These are phyloP conservation scores for Catharus fuscescens DNA, from an alignment of 2,113 vertebrate genomes.

Conservation along the genomic window DNA sequence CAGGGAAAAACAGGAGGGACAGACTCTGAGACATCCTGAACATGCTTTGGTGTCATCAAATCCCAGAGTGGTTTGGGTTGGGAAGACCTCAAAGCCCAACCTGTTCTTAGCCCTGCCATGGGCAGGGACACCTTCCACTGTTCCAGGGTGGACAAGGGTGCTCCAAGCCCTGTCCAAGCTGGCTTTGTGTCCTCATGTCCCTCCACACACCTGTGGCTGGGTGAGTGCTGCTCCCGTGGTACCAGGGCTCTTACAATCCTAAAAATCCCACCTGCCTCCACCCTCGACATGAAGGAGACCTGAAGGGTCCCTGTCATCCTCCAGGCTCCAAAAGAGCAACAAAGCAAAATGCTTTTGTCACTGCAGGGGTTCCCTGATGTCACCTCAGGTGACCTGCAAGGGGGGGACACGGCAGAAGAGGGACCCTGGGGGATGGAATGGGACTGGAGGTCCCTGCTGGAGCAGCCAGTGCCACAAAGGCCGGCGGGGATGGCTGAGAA, in stretches of 20 bases:
- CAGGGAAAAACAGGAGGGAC: neutral
- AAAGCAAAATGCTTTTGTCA: neutral
- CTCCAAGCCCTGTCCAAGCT: neutral
- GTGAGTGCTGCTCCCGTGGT: neutral
- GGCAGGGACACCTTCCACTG: neutral
- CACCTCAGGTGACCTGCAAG: neutral
- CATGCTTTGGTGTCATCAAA: rapidly evolving
- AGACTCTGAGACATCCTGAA: neutral
- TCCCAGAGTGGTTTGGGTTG: neutral
- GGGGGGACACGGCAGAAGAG: rapidly evolving
- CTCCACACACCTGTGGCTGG: neutral
- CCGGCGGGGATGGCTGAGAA: neutral
- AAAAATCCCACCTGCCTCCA: neutral
- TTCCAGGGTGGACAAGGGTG: neutral
- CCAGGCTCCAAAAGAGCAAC: neutral
- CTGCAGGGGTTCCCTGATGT: neutral
- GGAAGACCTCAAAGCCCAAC: neutral
- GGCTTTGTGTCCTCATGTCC: neutral
- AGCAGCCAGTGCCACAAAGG: neutral
- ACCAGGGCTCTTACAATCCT: neutral
- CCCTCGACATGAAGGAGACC: rapidly evolving
- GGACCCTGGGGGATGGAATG: neutral
- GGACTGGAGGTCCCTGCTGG: rapidly evolving
- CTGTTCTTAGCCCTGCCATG: neutral
- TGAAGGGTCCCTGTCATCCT: neutral